These are phyloP conservation scores for Aplodontia rufa DNA, from an alignment of 2,113 vertebrate genomes.

Conservation along the genomic window DNA sequence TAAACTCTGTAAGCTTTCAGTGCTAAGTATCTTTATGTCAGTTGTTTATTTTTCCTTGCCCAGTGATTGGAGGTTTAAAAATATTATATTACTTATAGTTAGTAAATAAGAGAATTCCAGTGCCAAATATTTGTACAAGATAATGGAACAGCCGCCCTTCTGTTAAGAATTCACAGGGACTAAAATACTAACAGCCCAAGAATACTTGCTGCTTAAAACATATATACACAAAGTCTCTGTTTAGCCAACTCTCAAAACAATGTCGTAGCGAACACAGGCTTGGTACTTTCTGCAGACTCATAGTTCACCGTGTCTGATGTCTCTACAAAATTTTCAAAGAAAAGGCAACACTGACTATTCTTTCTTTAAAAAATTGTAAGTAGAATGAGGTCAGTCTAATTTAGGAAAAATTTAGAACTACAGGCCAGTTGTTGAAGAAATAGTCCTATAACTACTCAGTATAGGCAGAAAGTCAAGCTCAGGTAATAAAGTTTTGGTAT, in stretches of 20 bases:
- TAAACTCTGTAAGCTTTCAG: constrained; percentile 58
- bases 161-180: constrained; percentile 65
- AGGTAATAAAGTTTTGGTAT: not conserved
- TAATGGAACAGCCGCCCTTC: constrained; percentile 77
- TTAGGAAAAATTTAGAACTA: not conserved
- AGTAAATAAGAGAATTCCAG: constrained; percentile 80
- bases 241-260: not conserved
- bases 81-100: constrained; percentile 80
- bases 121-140: constrained; percentile 83
- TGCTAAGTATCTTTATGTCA: constrained; percentile 61
- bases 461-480: not conserved
- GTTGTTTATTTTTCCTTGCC: constrained; percentile 76
- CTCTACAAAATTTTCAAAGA: not conserved
- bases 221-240: not conserved
- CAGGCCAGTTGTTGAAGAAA: not conserved
- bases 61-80: constrained; percentile 72
- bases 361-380: constrained; percentile 5
- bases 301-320: not conserved
- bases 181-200: constrained; percentile 57
- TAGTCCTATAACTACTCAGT: not conserved
- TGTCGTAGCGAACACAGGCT: not conserved
- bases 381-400: not conserved
- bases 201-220: constrained; percentile 50
- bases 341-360: not conserved
- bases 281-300: not conserved